phyloP scores from a whole-genome alignment of 1,140 invertebrate genomes.

The Coboldia fuscipes region DNA sequence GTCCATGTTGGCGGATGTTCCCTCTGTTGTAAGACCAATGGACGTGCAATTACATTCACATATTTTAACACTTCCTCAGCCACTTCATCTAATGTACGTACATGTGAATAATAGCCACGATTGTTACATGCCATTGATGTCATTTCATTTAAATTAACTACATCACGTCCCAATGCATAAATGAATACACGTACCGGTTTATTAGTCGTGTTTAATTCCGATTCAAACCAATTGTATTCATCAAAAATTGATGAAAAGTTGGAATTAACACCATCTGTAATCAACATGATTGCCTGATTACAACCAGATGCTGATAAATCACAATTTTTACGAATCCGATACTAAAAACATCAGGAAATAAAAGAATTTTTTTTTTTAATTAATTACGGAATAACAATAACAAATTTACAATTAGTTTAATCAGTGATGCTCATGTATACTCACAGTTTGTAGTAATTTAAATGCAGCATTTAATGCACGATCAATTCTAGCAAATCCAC shows the following conservation, averaged over 20 bases:
- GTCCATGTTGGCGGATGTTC: constrained; percentile 75
- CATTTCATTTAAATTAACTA: constrained; percentile 76
- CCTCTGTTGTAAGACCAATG: constrained; percentile 53
- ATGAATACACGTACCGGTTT: constrained; percentile 88
- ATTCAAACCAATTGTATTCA: constrained; percentile 54
- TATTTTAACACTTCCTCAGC: constrained; percentile 84
- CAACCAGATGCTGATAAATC: constrained; percentile 38
- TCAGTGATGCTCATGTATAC: too few relatives aligned
- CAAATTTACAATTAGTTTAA: too few relatives aligned
- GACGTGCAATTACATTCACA: constrained; percentile 71
- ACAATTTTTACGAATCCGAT: constrained; percentile 31
- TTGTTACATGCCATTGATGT: constrained; percentile 92
- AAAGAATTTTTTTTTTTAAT: too few relatives aligned
- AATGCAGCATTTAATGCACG: constrained; percentile 72
- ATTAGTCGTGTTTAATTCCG: constrained; percentile 28
- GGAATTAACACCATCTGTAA: constrained; percentile 90
- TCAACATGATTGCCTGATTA: constrained; percentile 96
- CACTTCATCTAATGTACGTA: constrained; percentile 81
- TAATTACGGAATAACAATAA: too few relatives aligned
- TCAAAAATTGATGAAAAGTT: constrained; percentile 77
- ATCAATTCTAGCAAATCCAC: constrained; percentile 70
- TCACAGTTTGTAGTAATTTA: constrained; percentile 50
- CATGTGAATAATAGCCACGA: constrained; percentile 82
- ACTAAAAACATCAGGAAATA: too few relatives aligned
- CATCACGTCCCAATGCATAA: constrained; percentile 89